Percentiles rank a stretch among this genome's conserved stretches.
Conservation (phyloP, 1,140 invertebrate genomes). For the Drosophila parabipectinata region DNA sequence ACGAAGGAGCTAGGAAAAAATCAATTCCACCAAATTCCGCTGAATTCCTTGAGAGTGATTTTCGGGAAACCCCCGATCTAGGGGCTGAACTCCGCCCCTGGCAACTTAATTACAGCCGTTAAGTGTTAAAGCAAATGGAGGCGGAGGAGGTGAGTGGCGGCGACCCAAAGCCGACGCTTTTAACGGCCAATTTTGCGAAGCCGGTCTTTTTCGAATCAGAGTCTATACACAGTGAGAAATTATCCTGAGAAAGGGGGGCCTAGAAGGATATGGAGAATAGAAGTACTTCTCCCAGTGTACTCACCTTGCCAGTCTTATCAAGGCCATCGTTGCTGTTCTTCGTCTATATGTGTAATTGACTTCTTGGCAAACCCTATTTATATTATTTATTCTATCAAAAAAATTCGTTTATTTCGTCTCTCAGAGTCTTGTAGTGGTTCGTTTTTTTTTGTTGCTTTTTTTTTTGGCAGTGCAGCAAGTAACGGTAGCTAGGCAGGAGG, state of each 20-base stretch:
- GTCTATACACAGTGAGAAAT: not conserved
- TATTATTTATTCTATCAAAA: conserved; percentile 56
- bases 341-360: conserved; percentile 26
- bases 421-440: conserved; percentile 14
- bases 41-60: not conserved
- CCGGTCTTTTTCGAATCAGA: conserved; percentile 17
- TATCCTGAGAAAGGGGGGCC: too few species aligned
- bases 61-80: not conserved
- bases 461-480: conserved; percentile 76
- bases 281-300: not conserved
- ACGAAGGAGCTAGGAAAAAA: conserved; percentile 20
- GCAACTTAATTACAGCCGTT: conserved; percentile 35
- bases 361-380: conserved; percentile 28
- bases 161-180: conserved; percentile 16
- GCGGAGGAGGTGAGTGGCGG: conserved; percentile 5
- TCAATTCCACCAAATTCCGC: conserved; percentile 21
- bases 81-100: conserved; percentile 26
- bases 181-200: conserved; percentile 24
- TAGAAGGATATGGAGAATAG: too few species aligned
- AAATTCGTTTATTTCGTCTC: conserved; percentile 43
- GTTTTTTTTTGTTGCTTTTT: conserved; percentile 56
- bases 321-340: conserved; percentile 63
- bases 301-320: conserved; percentile 82
- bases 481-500: conserved; percentile 61
- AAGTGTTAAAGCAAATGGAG: conserved; percentile 45